Evolutionary conservation across 53 echinoderm and acorn worm species (phyloP), one percentile per base, ranked within the genome.

Genomic region (Temnopleurus reevesii): DNA sequence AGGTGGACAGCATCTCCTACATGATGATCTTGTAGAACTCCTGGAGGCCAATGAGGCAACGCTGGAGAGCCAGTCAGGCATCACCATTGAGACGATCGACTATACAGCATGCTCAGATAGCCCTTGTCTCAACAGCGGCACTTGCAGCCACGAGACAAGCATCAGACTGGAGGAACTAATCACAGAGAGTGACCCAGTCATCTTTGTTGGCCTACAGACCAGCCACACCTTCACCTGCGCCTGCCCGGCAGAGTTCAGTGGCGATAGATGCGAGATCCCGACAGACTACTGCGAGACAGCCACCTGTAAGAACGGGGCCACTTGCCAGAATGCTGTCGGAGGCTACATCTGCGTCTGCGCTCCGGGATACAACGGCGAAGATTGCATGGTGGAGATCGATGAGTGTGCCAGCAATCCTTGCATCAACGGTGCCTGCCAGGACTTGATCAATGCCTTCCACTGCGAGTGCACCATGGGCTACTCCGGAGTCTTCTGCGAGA

Each of bases 401-500:
- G 95, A 98, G 65, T 98, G 98, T 51, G 64, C 76, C 46, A 83
- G 91, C 38, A 59, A 55, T 38, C 94, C 95, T 12, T 98, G 98
- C 76, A 33, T 77, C 51, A 94, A 98, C 53, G 95, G 95, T 9
- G 43, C 36, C 0, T 98, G 98, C 55, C 35, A 86, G 23, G 95
- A 98, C 76, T 89, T 89, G 1, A 84, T 93, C 89, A 91, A 96
- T 59, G 66, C 81, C 19, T 96, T 94, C 86, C 55, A 61, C 33
- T 98, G 98, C 53, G 92, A 90, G 25, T 98, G 98, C 49, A 25
- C 81, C 8, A 12, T 27, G 1, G 98, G 98, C 44, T 98, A 98
- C 59, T 77, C 90, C 44, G 98, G 98, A 15, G 56, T 66, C 26
- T 84, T 83, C 36, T 98, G 98, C 28, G 81, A 94, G 90, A 92